Conservation (phyloP, 2,113 vertebrate species). For the Myrmecobius fasciatus region DNA sequence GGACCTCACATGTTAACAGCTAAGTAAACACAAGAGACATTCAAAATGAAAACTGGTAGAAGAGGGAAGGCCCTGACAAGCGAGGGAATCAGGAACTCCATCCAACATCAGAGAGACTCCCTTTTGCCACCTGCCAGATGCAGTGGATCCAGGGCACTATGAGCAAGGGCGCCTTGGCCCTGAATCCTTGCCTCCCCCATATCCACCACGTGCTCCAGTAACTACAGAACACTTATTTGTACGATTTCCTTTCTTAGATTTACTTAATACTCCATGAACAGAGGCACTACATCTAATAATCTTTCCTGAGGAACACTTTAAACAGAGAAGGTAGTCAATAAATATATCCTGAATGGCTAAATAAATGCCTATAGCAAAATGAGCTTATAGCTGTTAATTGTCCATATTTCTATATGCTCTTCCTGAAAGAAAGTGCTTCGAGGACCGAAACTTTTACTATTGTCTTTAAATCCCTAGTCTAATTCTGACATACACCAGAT, state of each 20-base stretch:
- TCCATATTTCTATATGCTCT: not conserved
- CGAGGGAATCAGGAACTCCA: not conserved
- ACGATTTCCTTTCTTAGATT: not conserved
- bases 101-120: not conserved
- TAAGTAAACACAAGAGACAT: not conserved
- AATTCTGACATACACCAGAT: not conserved
- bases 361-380: not conserved
- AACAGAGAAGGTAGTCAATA: not conserved
- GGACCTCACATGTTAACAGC: not conserved
- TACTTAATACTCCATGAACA: too few relatives aligned
- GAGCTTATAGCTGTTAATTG: not conserved
- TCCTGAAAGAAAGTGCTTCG: not conserved
- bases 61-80: not conserved
- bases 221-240: not conserved
- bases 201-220: not conserved
- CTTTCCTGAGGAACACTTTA: not conserved
- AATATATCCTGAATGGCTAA: not conserved
- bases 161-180: not conserved
- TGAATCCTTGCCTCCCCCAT: not conserved
- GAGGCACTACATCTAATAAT: not conserved
- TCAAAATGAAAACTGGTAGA: not conserved
- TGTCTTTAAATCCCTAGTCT: not conserved
- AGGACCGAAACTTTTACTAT: not conserved
- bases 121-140: not conserved
- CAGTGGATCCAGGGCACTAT: not conserved